Base-by-base conservation (phyloP, 1,140 invertebrate genomes). In the Sesamia nonagrioides region DNA sequence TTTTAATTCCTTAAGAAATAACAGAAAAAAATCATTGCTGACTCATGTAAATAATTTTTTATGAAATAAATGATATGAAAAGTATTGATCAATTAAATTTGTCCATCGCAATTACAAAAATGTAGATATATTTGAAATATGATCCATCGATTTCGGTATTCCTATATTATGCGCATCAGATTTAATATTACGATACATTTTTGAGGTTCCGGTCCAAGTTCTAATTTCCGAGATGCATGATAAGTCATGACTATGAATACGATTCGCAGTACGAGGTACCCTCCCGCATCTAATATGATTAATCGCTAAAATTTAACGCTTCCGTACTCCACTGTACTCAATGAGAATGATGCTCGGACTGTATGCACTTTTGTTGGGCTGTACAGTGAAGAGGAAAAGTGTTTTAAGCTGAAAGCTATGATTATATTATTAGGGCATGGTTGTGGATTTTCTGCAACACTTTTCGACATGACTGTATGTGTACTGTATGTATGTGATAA, bases 201-300 rank as follows among this genome's bases (percentile, higher is more conserved):
- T n/a, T n/a, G n/a, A n/a, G n/a, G n/a, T n/a, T n/a, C n/a, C n/a
- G n/a, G n/a, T n/a, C n/a, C n/a, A n/a, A n/a, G n/a, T 50, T 50
- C 3, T 1, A 52, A n/a, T 6, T 54, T 1, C 9, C 8, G n/a
- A 4, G 8, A 42, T 6, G n/a, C n/a, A n/a, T n/a, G n/a, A 1
- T 45, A 42, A 0, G 3, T 21, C 37, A 7, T 5, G 40, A 58
- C 75, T 81, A 81, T 74, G 61, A 69, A 81, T 81, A 78, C 54
- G 52, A 6, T n/a, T 2, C 33, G 15, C 27, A 6, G 13, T 40
- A 60, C 15, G 18, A n/a, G 37, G 18, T 54, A 54, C 69, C 48
- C 35, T 54, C 42, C 27, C 50, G 79, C 37, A 21, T 74, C 79
- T 81, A 78, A 56, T 74, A 45, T 74, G 80, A 81, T 69, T 75